Percentiles rank a stretch among this genome's conserved stretches.
Evolutionary conservation across 2,113 vertebrate species (phyloP).

Genomic region (Scolopax mira): DNA sequence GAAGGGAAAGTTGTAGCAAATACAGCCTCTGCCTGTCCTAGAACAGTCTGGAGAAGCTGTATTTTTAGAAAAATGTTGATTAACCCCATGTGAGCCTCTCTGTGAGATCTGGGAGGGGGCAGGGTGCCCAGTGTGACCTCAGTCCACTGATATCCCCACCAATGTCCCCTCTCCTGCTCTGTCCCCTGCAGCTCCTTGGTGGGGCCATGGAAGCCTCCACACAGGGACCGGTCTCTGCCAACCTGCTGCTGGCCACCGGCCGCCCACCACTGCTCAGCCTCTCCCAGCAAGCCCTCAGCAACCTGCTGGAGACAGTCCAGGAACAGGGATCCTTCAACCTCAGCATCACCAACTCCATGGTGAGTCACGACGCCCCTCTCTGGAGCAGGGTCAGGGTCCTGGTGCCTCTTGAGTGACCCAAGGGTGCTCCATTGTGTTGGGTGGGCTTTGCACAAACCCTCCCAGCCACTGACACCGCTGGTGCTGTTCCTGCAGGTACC

Average conservation of each 20-base stretch:
- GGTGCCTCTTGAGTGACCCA: not conserved
- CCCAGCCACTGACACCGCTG: fast-evolving
- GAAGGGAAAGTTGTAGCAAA: not conserved
- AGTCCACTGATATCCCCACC: not conserved
- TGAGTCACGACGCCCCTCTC: fast-evolving
- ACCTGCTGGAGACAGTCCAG: slow-evolving; percentile 20
- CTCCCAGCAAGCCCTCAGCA: slow-evolving; percentile 7
- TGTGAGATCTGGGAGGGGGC: fast-evolving
- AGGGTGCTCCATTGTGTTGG: fast-evolving
- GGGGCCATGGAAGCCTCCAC: fast-evolving
- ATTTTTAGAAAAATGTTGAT: fast-evolving
- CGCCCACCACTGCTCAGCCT: slow-evolving; percentile 34
- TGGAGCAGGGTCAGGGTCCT: not conserved
- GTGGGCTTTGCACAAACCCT: not conserved
- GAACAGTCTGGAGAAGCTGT: not conserved
- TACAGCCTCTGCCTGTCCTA: not conserved
- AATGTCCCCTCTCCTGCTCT: not conserved
- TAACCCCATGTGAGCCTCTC: fast-evolving
- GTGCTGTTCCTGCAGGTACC: not conserved
- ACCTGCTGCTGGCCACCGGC: not conserved
- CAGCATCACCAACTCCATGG: slow-evolving; percentile 15
- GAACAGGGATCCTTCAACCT: not conserved
- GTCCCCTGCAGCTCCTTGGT: not conserved
- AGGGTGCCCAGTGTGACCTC: fast-evolving
- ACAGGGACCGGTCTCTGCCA: not conserved